phyloP scores from a whole-genome alignment of 1,140 invertebrate genomes.

The Sitophilus oryzae region DNA sequence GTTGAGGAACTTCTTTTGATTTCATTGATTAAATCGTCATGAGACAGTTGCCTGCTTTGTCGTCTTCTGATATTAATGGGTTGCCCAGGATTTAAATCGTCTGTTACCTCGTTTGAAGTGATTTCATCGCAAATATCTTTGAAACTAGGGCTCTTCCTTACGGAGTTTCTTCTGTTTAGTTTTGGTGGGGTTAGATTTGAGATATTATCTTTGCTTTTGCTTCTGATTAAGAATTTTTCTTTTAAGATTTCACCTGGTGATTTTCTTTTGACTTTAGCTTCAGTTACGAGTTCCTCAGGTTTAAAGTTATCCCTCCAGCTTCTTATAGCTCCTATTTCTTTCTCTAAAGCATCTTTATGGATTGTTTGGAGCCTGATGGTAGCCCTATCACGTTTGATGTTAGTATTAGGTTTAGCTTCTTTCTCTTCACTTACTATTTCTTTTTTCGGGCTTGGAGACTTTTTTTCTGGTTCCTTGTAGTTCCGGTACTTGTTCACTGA shows the following conservation, averaged over 20 bases:
- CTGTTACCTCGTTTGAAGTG: constrained; percentile 47
- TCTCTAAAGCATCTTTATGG: constrained; percentile 34
- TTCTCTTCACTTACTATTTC: constrained; percentile 24
- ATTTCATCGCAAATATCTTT: constrained; percentile 51
- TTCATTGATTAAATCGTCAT: constrained; percentile 38
- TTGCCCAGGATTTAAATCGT: constrained; percentile 50
- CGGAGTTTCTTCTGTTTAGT: constrained; percentile 32
- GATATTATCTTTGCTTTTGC: constrained; percentile 46
- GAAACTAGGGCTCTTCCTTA: constrained; percentile 44
- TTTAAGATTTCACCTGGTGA: constrained; percentile 64
- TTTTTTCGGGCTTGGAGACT: constrained; percentile 45
- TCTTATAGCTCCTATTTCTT: constrained; percentile 39
- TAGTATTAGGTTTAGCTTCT: constrained; percentile 45
- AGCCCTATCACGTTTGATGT: constrained; percentile 61
- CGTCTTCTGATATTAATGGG: constrained; percentile 35
- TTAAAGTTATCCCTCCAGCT: constrained; percentile 57
- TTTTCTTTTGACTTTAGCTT: constrained; percentile 47
- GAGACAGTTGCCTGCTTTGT: constrained; percentile 37
- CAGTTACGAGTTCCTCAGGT: constrained; percentile 44
- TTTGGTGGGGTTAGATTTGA: constrained; percentile 21
- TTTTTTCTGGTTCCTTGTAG: constrained; percentile 30
- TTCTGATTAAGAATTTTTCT: constrained; percentile 68
- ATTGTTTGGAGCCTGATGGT: constrained; percentile 64
- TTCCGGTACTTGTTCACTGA: constrained; percentile 55
- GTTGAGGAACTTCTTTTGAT: constrained; percentile 49